Evolutionary conservation across 2,113 vertebrate genomes (phyloP).

Genomic region (Thunnus maccoyii): DNA sequence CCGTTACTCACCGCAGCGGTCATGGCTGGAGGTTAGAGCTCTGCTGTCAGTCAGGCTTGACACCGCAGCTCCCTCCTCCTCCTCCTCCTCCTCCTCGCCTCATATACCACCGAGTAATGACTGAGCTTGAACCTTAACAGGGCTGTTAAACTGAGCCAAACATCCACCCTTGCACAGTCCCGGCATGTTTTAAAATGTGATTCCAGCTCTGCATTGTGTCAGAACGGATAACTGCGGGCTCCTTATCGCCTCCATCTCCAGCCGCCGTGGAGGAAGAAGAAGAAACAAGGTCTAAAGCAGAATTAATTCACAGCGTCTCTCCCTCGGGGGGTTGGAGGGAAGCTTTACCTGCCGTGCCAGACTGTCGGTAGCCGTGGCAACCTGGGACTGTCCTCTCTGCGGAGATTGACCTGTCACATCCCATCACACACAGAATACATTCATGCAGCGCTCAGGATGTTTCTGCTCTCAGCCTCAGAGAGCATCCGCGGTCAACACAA

Average conservation of each 20-base stretch:
- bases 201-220: neutral
- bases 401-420: slow-evolving; percentile 63
- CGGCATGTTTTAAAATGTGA: neutral
- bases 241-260: slow-evolving; percentile 33
- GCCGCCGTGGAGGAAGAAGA: slow-evolving; percentile 31
- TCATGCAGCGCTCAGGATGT: slow-evolving; percentile 14
- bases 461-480: slow-evolving; percentile 7
- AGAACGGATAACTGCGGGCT: neutral
- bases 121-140: neutral
- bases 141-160: neutral
- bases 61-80: neutral
- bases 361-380: slow-evolving; percentile 76
- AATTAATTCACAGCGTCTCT: slow-evolving; percentile 50
- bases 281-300: slow-evolving; percentile 23
- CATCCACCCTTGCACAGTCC: neutral
- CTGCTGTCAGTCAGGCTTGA: slow-evolving; percentile 3
- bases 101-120: neutral
- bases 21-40: neutral
- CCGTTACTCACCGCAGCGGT: slow-evolving; percentile 2
- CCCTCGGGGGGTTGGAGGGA: neutral
- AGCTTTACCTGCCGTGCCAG: slow-evolving; percentile 45
- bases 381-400: slow-evolving; percentile 35
- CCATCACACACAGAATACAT: slow-evolving; percentile 29
- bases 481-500: neutral
- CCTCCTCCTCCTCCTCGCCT: neutral